phyloP scores from a whole-genome alignment of 2,797 vertebrate genomes.

The Brachyrhaphis roseni region DNA sequence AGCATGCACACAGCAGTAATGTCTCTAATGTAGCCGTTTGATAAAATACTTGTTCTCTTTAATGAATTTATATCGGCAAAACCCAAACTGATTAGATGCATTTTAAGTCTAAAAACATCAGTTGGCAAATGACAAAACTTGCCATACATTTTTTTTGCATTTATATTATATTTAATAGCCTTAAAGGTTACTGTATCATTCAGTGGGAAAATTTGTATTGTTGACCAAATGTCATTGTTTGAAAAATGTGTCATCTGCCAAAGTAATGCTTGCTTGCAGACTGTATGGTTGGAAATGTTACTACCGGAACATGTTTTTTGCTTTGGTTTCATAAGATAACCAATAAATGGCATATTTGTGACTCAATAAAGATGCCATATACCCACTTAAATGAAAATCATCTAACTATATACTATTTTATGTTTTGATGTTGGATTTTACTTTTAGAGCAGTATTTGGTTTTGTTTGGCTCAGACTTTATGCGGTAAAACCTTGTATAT shows the following conservation, averaged over 20 bases:
- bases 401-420: background rate
- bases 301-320: background rate
- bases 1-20: background rate
- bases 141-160: background rate
- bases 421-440: background rate
- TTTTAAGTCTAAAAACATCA: background rate
- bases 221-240: background rate
- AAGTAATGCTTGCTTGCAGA: background rate
- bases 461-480: background rate
- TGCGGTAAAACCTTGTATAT: background rate
- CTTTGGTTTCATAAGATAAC: background rate
- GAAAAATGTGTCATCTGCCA: background rate
- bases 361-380: background rate
- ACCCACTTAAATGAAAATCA: too few species aligned
- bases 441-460: background rate
- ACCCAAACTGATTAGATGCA: background rate
- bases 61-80: background rate
- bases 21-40: background rate
- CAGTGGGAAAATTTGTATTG: background rate
- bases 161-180: background rate
- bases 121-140: background rate
- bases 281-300: background rate
- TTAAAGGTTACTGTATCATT: background rate
- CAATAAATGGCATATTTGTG: background rate
- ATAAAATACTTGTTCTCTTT: background rate